Evolutionary conservation across 2,113 vertebrate species (phyloP), one percentile per base, ranked within the genome.

Genomic region (Marcusenius ussheri): DNA sequence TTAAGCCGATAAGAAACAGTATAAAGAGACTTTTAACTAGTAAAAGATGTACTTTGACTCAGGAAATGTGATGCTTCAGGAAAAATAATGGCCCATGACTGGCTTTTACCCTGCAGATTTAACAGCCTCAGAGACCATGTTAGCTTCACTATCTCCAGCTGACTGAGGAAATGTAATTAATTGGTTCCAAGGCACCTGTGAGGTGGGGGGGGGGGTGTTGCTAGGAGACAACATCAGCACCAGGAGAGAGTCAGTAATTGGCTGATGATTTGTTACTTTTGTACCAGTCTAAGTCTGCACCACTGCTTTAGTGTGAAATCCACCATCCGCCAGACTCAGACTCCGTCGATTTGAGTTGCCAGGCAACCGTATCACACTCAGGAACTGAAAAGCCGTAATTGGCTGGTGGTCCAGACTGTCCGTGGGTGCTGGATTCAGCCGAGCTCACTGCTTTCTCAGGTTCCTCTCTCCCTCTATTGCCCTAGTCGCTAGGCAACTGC

Each of bases 291-390:
- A 91, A 92, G 87, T 86, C 90, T 91, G 91, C 91, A 91, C 90
- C 74, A 91, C 89, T 92, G 53, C 89, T 92, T 89, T 88, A 91
- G 45, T 66, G 46, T 51, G 49, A 88, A 84, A 93, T 49, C 50
- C 90, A 87, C 84, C 83, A 88, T 90, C 90, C 90, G 89, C 92
- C 93, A 93, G 88, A 90, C 91, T 93, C 93, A 92, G 77, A 91
- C 93, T 91, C 94, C 88, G 90, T 94, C 90, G 77, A 93, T 92
- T 93, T 92, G 94, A 93, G 97, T 99, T 96, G 97, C 98, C 96
- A 98, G 96, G 98, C 97, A 97, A 99, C 98, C 96, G 95, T 96
- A 95, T 97, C 97, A 96, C 96, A 93, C 93, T 97, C 96, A 96
- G 96, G 97, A 96, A 95, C 95, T 92, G 74, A 91, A 92, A 96